A percentile compares a stretch with the other conserved stretches of the same genome.
Conservation (phyloP, 1,140 invertebrate genomes). For the Andricus grossulariae region DNA sequence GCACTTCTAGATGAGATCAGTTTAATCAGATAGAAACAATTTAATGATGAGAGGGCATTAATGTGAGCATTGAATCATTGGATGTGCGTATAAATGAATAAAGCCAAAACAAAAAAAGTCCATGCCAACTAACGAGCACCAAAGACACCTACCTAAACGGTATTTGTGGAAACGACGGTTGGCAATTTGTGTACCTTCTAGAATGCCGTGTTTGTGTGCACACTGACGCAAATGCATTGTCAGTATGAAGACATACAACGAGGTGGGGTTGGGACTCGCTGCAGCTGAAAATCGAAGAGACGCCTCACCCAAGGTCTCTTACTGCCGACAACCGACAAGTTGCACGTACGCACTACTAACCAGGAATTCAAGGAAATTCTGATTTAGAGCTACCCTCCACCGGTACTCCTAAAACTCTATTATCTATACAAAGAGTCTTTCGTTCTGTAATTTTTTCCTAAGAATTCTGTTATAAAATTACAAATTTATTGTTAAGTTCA, state of each 20-base stretch:
- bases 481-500: no score
- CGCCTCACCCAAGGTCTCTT: constrained; percentile 28
- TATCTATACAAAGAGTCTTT: no score
- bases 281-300: constrained; percentile 20
- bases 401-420: no score
- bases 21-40: neutral
- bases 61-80: no score
- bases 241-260: neutral
- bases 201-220: neutral
- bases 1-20: neutral
- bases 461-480: no score
- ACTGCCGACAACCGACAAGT: neutral
- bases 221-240: constrained; percentile 9
- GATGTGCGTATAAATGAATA: no score
- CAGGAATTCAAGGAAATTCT: constrained; percentile 16
- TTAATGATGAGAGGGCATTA: no score
- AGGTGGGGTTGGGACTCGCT: neutral
- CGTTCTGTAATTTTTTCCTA: no score
- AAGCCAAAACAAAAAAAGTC: constrained; percentile 11
- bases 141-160: constrained; percentile 21
- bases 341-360: constrained; percentile 23
- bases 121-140: neutral
- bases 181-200: neutral
- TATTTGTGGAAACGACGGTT: constrained; percentile 14
- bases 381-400: neutral